These are phyloP conservation scores for Vultur gryphus DNA, from an alignment of 2,797 vertebrate species.

Conservation along the genomic window DNA sequence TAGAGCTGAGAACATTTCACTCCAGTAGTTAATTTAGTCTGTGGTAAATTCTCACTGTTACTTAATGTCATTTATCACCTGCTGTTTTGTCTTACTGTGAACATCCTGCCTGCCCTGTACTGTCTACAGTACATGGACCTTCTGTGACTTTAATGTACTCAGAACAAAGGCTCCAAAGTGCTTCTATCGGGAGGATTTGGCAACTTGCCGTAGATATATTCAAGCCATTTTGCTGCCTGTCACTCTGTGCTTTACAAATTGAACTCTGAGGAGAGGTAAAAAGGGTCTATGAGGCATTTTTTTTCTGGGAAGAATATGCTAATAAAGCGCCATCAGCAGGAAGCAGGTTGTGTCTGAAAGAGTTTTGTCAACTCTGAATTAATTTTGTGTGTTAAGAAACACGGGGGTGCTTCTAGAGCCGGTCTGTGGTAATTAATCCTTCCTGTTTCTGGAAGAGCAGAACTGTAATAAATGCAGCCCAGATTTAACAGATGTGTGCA, in stretches of 20 bases:
- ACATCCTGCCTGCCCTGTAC: slow-evolving; percentile 81
- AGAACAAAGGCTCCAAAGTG: slow-evolving; percentile 83
- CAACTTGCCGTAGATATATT: slow-evolving; percentile 81
- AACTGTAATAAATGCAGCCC: slow-evolving; percentile 77
- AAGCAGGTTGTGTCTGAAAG: slow-evolving; percentile 85
- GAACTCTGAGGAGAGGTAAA: slow-evolving; percentile 82
- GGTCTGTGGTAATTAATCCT: slow-evolving; percentile 83
- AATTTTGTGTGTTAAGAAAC: slow-evolving; percentile 84
- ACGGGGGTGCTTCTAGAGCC: slow-evolving; percentile 76
- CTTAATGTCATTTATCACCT: slow-evolving; percentile 86
- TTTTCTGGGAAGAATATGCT: slow-evolving; percentile 85
- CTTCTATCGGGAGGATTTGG: slow-evolving; percentile 78
- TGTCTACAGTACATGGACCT: slow-evolving; percentile 81
- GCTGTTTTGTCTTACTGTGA: slow-evolving; percentile 84
- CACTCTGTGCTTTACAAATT: slow-evolving; percentile 83
- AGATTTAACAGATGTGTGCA: slow-evolving; percentile 80
- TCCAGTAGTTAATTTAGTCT: slow-evolving; percentile 82
- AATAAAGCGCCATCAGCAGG: slow-evolving; percentile 84
- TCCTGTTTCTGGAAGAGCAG: slow-evolving; percentile 80
- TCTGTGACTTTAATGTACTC: slow-evolving; percentile 84
- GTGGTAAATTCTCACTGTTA: slow-evolving; percentile 84
- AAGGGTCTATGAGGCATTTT: slow-evolving; percentile 78
- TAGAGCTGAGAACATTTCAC: slow-evolving; percentile 78
- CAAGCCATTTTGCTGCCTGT: slow-evolving; percentile 84
- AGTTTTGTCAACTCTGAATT: slow-evolving; percentile 89